Conservation (phyloP, 2,113 vertebrate species). For the Dolichotis patagonum region DNA sequence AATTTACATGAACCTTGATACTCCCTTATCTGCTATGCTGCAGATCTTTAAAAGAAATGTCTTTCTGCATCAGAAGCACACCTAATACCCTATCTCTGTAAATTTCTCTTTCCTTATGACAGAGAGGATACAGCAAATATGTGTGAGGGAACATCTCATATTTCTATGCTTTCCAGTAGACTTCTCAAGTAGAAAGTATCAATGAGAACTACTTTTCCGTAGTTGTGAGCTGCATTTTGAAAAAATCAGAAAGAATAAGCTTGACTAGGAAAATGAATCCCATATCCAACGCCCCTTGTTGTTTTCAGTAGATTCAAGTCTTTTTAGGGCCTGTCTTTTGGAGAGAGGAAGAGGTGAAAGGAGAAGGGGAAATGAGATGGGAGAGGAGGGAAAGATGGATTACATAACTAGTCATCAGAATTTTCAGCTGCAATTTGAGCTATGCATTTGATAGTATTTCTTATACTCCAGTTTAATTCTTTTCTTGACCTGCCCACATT, state of each 20-base stretch:
- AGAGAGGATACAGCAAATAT: not conserved
- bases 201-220: not conserved
- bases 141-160: not conserved
- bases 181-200: not conserved
- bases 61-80: not conserved
- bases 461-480: not conserved
- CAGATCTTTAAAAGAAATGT: not conserved
- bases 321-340: not conserved
- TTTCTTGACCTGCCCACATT: not conserved
- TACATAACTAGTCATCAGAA: not conserved
- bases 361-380: too few species aligned
- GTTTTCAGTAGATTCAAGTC: not conserved
- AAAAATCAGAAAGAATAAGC: not conserved
- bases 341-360: not conserved
- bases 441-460: not conserved
- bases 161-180: not conserved
- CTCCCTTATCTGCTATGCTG: not conserved
- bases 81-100: not conserved
- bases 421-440: not conserved
- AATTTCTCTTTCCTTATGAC: not conserved
- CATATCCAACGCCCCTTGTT: too few species aligned
- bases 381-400: accelerated
- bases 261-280: not conserved
- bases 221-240: not conserved
- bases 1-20: not conserved